Conservation (phyloP, 2,888 invertebrate genomes). For the Apoda limacodes region DNA sequence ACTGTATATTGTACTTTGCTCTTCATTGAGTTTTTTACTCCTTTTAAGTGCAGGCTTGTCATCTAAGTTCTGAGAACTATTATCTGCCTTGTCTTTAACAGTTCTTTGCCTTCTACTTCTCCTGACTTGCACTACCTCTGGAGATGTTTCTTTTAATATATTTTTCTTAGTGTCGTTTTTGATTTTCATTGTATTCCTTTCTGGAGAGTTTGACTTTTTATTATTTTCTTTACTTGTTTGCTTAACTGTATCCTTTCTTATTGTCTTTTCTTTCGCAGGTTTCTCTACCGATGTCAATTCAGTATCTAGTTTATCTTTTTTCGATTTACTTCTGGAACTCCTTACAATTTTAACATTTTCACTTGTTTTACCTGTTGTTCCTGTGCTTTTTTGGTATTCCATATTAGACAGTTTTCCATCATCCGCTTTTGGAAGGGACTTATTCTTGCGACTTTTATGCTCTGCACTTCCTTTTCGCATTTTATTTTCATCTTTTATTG, state of each 20-base stretch:
- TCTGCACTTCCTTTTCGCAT: too few species aligned
- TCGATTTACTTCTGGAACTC: conserved; percentile 12
- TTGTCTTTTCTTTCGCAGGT: conserved; percentile 6
- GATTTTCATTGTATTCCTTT: too few species aligned
- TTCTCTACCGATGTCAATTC: conserved; percentile 6
- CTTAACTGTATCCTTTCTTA: conserved; percentile 14
- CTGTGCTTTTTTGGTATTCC: not conserved
- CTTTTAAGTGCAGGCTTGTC: conserved; percentile 11
- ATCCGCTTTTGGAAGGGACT: not conserved
- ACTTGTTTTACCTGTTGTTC: conserved; percentile 13
- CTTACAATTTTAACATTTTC: conserved; percentile 12
- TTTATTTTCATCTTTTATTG: not conserved
- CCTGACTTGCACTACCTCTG: conserved; percentile 29
- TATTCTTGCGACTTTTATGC: too few species aligned
- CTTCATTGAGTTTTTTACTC: conserved; percentile 18
- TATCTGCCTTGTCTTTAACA: conserved; percentile 15
- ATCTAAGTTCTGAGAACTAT: conserved; percentile 20
- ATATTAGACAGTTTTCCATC: not conserved
- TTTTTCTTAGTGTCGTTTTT: conserved; percentile 6
- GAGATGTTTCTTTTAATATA: conserved; percentile 17
- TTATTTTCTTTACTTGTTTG: conserved; percentile 20
- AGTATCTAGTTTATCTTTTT: not conserved
- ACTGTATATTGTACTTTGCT: conserved; percentile 43
- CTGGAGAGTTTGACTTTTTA: conserved; percentile 12
- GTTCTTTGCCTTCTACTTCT: conserved; percentile 39